Percentiles rank a stretch among this genome's conserved stretches.
Conservation (phyloP, 2,888 invertebrate species). For the Parascotia fuliginaria region DNA sequence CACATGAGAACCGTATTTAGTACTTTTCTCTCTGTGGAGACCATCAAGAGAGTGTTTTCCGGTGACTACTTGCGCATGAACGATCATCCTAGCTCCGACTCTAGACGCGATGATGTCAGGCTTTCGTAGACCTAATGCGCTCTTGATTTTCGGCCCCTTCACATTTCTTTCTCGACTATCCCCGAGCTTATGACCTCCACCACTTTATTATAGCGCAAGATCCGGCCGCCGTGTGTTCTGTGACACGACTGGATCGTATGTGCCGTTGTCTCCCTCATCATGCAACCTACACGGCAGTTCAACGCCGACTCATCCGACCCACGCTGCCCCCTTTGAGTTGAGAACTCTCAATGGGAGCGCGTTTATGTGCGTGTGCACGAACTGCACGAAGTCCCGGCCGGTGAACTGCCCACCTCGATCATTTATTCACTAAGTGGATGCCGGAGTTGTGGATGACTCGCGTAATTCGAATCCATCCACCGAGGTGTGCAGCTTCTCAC, state of each 20-base stretch:
- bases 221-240: conserved; percentile 52
- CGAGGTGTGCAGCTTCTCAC: neutral
- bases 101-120: no score
- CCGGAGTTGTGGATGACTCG: no score
- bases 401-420: neutral
- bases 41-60: no score
- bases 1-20: no score
- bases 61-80: no score
- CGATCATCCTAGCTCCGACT: no score
- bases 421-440: conserved; percentile 7
- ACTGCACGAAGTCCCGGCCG: conserved; percentile 22
- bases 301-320: conserved; percentile 5
- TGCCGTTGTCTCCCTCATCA: conserved; percentile 47
- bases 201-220: no score
- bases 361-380: conserved; percentile 12
- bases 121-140: no score
- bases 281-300: conserved; percentile 46
- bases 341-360: conserved; percentile 23
- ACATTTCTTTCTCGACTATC: no score
- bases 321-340: conserved; percentile 12
- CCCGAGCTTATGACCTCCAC: no score
- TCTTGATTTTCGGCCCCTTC: no score
- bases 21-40: no score
- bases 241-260: conserved; percentile 47
- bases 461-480: conserved; percentile 9